Conservation (phyloP, 2,797 vertebrate species). For the Psittacula derbiana region DNA sequence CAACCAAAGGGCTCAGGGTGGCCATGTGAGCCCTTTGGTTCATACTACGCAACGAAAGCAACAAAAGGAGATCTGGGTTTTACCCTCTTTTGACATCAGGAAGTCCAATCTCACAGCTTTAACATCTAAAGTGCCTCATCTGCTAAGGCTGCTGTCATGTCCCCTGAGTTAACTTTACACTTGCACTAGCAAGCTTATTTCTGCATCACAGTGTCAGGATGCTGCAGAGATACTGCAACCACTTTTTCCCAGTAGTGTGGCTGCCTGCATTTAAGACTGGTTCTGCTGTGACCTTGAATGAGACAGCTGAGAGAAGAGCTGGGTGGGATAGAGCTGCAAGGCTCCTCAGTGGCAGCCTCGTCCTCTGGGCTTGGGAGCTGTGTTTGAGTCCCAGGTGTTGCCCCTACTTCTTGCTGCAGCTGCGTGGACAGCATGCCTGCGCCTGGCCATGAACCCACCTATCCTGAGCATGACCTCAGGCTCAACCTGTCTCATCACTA, state of each 20-base stretch:
- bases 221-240: background rate
- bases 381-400: background rate
- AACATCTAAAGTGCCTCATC: background rate
- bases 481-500: background rate
- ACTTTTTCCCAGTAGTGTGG: background rate
- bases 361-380: background rate
- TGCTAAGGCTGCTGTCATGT: background rate
- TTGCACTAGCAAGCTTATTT: background rate
- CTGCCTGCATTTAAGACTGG: background rate
- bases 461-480: background rate
- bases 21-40: background rate
- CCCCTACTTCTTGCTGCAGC: background rate
- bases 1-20: background rate
- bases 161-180: background rate
- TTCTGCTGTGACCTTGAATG: background rate
- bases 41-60: background rate
- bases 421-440: background rate
- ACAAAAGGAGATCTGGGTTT: background rate
- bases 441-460: background rate
- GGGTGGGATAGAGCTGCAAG: background rate
- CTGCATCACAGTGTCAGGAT: background rate
- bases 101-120: background rate
- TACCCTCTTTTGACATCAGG: background rate
- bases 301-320: background rate
- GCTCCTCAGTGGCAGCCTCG: background rate